phyloP scores from a whole-genome alignment of 2,797 vertebrate genomes.

The Phylloscopus collybita region DNA sequence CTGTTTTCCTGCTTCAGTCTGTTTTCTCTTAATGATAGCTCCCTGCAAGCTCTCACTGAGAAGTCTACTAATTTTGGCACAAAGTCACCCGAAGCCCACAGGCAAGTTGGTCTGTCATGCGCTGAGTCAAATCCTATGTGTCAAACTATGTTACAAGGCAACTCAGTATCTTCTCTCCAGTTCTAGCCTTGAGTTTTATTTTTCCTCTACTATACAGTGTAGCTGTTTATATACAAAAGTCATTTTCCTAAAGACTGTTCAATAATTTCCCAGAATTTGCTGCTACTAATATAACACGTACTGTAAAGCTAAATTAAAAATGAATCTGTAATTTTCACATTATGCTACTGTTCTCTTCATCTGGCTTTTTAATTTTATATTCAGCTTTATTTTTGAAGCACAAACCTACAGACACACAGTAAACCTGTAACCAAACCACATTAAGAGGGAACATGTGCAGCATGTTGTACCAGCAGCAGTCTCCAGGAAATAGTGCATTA shows the following conservation, averaged over 20 bases:
- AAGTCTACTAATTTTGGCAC: constrained; percentile 47
- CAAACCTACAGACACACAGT: neutral
- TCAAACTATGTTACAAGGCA: constrained; percentile 22
- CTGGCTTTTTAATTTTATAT: neutral
- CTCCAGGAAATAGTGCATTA: neutral
- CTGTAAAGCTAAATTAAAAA: neutral
- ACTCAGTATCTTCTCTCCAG: neutral
- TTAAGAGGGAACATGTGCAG: neutral
- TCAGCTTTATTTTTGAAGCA: neutral
- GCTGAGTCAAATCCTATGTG: constrained; percentile 9
- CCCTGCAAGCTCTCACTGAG: neutral
- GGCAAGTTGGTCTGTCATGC: neutral
- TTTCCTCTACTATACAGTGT: neutral
- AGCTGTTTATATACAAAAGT: neutral
- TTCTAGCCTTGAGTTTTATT: constrained; percentile 19
- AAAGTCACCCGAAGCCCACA: neutral
- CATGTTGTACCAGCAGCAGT: accelerated
- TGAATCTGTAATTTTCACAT: neutral
- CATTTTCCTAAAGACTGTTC: neutral
- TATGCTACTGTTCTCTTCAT: neutral
- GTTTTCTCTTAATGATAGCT: neutral
- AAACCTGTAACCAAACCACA: neutral
- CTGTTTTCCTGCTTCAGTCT: neutral
- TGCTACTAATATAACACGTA: neutral
- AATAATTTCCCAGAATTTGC: neutral